Evolutionary conservation across 2,888 invertebrate genomes (phyloP).

Genomic region (Drosophila neotestacea): DNA sequence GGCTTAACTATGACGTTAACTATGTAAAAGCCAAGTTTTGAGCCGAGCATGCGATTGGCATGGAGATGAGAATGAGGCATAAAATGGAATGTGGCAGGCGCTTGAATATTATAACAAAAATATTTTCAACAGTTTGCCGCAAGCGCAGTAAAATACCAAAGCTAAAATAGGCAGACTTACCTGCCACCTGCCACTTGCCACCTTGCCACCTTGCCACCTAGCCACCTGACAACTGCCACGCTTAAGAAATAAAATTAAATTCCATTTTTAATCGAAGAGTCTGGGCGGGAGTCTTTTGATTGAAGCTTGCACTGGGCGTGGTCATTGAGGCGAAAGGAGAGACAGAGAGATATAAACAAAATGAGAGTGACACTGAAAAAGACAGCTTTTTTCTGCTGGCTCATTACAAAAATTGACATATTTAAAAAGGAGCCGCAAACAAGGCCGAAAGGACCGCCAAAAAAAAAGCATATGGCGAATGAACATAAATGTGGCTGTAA

Average conservation of each 20-base stretch:
- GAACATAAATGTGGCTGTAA: slow-evolving; percentile 38
- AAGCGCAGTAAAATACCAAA: slow-evolving; percentile 51
- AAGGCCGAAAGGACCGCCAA: slow-evolving; percentile 8
- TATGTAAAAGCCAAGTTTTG: slow-evolving; percentile 73
- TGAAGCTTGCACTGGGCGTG: background rate
- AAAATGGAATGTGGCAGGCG: slow-evolving; percentile 39
- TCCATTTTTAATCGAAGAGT: slow-evolving; percentile 46
- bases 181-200: slow-evolving; percentile 25
- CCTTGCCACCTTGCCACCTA: slow-evolving; percentile 10
- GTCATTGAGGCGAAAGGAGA: background rate
- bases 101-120: slow-evolving; percentile 61
- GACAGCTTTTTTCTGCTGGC: slow-evolving; percentile 41
- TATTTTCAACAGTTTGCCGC: slow-evolving; percentile 67
- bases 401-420: slow-evolving; percentile 70
- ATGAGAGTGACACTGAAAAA: background rate
- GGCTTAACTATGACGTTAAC: slow-evolving; percentile 76
- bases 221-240: slow-evolving; percentile 7
- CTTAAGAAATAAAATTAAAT: slow-evolving; percentile 50
- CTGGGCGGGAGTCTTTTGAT: slow-evolving; percentile 1
- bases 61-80: background rate
- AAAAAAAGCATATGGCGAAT: slow-evolving; percentile 36
- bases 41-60: slow-evolving; percentile 36
- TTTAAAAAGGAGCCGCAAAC: slow-evolving; percentile 23
- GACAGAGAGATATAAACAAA: background rate
- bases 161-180: slow-evolving; percentile 43